phyloP scores from a whole-genome alignment of 2,797 vertebrate genomes.

The Spinus pinus region DNA sequence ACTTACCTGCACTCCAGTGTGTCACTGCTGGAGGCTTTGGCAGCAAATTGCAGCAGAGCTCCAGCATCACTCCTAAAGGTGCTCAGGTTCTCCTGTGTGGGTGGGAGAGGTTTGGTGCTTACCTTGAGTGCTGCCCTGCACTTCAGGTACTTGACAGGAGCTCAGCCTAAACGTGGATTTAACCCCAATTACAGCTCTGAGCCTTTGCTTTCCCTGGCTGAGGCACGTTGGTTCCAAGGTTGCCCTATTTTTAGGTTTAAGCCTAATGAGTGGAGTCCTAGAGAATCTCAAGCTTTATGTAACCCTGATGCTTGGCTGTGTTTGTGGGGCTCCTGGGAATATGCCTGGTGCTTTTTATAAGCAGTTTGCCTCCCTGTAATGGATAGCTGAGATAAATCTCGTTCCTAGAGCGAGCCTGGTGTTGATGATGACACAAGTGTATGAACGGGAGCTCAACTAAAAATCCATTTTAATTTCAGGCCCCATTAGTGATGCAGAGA shows the following conservation, averaged over 20 bases:
- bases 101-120: background rate
- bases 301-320: background rate
- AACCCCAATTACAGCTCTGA: fast-evolving
- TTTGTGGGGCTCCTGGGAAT: background rate
- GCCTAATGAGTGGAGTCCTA: background rate
- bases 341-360: background rate
- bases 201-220: background rate
- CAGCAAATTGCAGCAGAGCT: background rate
- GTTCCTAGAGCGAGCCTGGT: background rate
- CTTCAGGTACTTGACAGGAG: background rate
- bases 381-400: conserved; percentile 4
- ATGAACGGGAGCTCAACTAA: background rate
- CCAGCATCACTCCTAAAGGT: fast-evolving
- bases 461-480: conserved; percentile 66
- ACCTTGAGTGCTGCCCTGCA: fast-evolving
- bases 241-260: background rate
- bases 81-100: fast-evolving
- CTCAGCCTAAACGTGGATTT: fast-evolving
- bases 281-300: background rate
- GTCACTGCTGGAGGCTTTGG: background rate
- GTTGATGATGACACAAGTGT: background rate
- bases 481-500: conserved; percentile 36
- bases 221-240: background rate
- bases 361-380: background rate
- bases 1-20: background rate